Evolutionary conservation across 2,888 invertebrate species (phyloP), one percentile per base, ranked within the genome.

Genomic region (Iphiclides podalirius): DNA sequence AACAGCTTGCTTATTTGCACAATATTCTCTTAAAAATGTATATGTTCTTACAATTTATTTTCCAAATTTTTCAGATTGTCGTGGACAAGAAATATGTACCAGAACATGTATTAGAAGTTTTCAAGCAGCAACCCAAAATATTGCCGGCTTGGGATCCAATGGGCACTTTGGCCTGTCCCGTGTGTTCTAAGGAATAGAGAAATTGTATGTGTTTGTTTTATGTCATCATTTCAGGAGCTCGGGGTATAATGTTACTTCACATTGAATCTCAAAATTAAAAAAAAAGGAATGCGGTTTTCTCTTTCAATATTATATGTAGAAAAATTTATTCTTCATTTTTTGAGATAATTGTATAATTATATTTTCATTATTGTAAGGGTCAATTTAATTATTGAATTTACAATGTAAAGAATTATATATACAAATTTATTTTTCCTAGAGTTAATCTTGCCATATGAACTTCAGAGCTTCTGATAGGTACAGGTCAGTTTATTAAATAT

Each of bases 81-180:
- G 93, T 97, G 15, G 96, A 97, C 75, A 95, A 95, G 79, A 95
- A 94, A 68, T 93, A 91, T 67, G 92, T 97, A 15, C 92, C 96
- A 4, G 80, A 89, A 1, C 92, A 94, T 35, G 93, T 96, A 6
- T 66, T 96, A 60, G 91, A 92, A 51, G 94, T 96, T 11, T 94
- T 94, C 70, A 89, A 93, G 40, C 93, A 94, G 73, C 91, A 93
- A 51, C 94, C 96, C 0, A 91, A 92, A 52, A 91, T 94, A 28
- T 84, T 97, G 66, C 97, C 97, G 1, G 96, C 97, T 0, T 97
- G 97, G 97, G 97, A 97, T 80, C 97, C 97, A 1, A 96, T 97
- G 96, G 97, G 97, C 49, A 94, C 94, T 1, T 89, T 95, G 50
- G 95, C 95, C 40, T 85, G 86, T 44, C 75, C 81, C 0, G 47